Evolutionary conservation across 2,797 vertebrate genomes (phyloP).

Genomic region (Apodemus agrarius): DNA sequence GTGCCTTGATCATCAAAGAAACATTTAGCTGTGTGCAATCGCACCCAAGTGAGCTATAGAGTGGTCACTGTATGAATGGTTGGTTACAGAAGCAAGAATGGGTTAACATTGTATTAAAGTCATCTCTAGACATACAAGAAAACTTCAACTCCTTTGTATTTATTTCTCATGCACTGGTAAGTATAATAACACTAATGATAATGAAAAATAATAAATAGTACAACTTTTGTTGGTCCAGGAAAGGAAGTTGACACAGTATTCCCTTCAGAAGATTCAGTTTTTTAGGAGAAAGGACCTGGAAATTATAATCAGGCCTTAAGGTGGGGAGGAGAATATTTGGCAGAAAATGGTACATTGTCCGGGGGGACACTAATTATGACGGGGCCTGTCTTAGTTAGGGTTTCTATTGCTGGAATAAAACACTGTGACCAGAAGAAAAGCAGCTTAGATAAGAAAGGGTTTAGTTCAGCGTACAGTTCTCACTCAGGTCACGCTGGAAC

Average conservation of each 20-base stretch:
- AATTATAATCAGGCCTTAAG: not conserved
- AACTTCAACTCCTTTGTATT: not conserved
- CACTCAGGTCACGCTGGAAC: too few relatives aligned
- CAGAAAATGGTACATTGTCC: not conserved
- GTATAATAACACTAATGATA: too few relatives aligned
- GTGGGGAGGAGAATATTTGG: not conserved
- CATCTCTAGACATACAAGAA: rapidly evolving
- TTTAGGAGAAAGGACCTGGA: not conserved
- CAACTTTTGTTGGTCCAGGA: not conserved
- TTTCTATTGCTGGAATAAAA: not conserved
- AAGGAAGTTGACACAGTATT: not conserved
- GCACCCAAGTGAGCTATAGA: not conserved
- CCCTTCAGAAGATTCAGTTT: not conserved
- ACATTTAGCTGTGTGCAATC: not conserved
- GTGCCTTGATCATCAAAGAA: not conserved
- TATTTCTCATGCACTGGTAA: not conserved
- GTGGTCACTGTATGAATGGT: not conserved
- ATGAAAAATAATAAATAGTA: too few relatives aligned
- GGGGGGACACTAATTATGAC: not conserved
- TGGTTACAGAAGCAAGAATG: not conserved
- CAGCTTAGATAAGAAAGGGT: not conserved
- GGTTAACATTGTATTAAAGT: not conserved
- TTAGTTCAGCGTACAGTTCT: not conserved
- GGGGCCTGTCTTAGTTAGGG: not conserved
- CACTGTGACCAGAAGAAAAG: not conserved